Percentiles rank a stretch among this genome's conserved stretches.
phyloP scores from a whole-genome alignment of 2,113 vertebrate species.

The Phycodurus eques region DNA sequence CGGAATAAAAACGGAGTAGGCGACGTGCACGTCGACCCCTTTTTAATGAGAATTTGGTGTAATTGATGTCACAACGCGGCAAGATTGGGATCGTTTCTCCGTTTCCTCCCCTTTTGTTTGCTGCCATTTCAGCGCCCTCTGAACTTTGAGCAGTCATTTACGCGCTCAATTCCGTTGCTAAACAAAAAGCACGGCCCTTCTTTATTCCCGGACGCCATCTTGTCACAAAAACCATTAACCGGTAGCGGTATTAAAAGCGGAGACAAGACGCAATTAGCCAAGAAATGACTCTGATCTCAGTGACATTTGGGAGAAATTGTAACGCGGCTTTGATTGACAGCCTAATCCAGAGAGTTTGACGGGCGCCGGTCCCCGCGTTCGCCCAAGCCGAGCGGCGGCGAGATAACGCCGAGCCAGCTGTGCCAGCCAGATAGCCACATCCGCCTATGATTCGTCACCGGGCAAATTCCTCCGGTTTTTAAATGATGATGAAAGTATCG shows the following conservation, averaged over 20 bases:
- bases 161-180: slow-evolving; percentile 71
- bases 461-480: slow-evolving; percentile 99
- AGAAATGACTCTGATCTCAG: slow-evolving; percentile 99
- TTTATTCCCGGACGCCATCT: slow-evolving; percentile 65
- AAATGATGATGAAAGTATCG: slow-evolving; percentile 99
- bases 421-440: slow-evolving; percentile 94
- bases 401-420: slow-evolving; percentile 99
- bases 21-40: slow-evolving; percentile 45
- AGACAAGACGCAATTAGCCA: slow-evolving; percentile 99
- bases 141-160: slow-evolving; percentile 73
- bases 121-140: slow-evolving; percentile 72
- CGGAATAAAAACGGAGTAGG: slow-evolving; percentile 46
- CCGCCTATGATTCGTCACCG: slow-evolving; percentile 92
- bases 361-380: slow-evolving; percentile 85
- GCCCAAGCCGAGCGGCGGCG: slow-evolving; percentile 81
- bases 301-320: slow-evolving; percentile 99
- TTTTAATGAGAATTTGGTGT: slow-evolving; percentile 66
- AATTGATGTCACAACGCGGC: slow-evolving; percentile 71
- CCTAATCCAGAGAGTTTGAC: slow-evolving; percentile 98
- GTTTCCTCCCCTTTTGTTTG: slow-evolving; percentile 66
- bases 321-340: slow-evolving; percentile 97
- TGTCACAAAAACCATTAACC: slow-evolving; percentile 98
- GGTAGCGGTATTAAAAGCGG: slow-evolving; percentile 87
- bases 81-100: slow-evolving; percentile 69
- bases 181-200: slow-evolving; percentile 64